A percentile compares a stretch with the other conserved stretches of the same genome.
Evolutionary conservation across 2,797 vertebrate species (phyloP).

Genomic region (Ctenosaura bakeri): DNA sequence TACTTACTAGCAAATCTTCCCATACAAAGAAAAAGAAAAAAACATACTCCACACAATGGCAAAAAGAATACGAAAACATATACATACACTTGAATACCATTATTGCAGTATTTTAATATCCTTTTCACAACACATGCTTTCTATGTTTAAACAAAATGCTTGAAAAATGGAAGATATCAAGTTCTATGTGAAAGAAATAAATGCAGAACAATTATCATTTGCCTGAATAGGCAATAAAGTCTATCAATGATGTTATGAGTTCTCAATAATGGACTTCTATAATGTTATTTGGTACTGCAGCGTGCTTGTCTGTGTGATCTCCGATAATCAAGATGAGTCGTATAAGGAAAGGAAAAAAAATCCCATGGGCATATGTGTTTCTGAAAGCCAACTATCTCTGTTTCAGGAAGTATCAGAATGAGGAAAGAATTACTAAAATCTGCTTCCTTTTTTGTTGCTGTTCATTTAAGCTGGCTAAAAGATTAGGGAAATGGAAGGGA

Average conservation of each 20-base stretch:
- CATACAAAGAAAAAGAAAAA: conserved; percentile 15
- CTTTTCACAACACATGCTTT: conserved; percentile 55
- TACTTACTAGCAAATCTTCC: conserved; percentile 27
- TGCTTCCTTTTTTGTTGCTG: conserved; percentile 66
- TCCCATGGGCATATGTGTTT: conserved; percentile 20
- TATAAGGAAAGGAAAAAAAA: conserved; percentile 43
- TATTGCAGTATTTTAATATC: fast-evolving
- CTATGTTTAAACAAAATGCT: conserved; percentile 42
- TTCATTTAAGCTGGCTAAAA: conserved; percentile 52
- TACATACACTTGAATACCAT: conserved; percentile 32
- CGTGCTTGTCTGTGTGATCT: conserved; percentile 26
- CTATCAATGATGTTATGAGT: conserved; percentile 6
- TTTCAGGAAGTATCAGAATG: conserved; percentile 52
- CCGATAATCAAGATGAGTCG: conserved; percentile 20
- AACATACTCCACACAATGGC: conserved; percentile 38
- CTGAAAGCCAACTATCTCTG: conserved; percentile 53
- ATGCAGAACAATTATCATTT: conserved; percentile 33
- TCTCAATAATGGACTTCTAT: conserved; percentile 27
- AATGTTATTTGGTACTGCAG: conserved; percentile 8
- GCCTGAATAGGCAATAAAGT: conserved; percentile 34
- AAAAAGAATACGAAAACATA: conserved; percentile 25
- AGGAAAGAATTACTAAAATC: conserved; percentile 51
- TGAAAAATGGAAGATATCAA: background rate
- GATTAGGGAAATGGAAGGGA: background rate
- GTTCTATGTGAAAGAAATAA: conserved; percentile 47